Evolutionary conservation across 2,113 vertebrate species (phyloP), one percentile per base, ranked within the genome.

Genomic region (Piaya cayana): DNA sequence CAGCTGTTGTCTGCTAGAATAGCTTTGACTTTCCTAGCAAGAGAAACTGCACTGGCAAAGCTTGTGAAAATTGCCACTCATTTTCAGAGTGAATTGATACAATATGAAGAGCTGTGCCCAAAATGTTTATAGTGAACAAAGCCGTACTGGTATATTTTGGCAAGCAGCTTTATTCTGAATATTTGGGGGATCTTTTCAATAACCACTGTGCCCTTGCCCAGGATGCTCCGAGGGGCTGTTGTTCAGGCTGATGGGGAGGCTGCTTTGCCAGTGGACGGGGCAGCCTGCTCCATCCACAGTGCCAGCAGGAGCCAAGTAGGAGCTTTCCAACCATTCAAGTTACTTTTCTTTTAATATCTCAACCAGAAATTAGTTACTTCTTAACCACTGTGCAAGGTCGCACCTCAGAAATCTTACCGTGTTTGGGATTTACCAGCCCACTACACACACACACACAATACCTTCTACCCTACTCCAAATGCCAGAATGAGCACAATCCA

Each of bases 381-480:
- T 83, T 86, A 32, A 65, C 20, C 45, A 14, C 29, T 0, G 1
- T 37, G 45, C 58, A 58, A 93, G 56, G 75, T 78, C 88, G 36
- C 70, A 45, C 55, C 26, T 90, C 71, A 81, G 59, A 20, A 47
- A 12, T 42, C n/a, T 29, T 47, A 42, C 63, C 1, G 4, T 19
- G 34, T 42, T 72, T 65, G 76, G 82, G 79, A 80, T 88, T 87
- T 87, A 82, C 83, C 76, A 91, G 52, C 49, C 49, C 88, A 59
- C n/a, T 64, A 58, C 70, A 42, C 55, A 30, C 70, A 42, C 55
- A 30, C 34, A 4, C 23, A 16, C 22, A n/a, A 1, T 59, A 52
- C 63, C 26, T 88, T 88, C n/a, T 53, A 30, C 50, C 22, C 45
- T 20, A 6, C 29, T 89, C 75, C 42, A 65, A 6, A 29, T 17